Evolutionary conservation across 2,113 vertebrate species (phyloP).

Genomic region (Lipophrys pholis): DNA sequence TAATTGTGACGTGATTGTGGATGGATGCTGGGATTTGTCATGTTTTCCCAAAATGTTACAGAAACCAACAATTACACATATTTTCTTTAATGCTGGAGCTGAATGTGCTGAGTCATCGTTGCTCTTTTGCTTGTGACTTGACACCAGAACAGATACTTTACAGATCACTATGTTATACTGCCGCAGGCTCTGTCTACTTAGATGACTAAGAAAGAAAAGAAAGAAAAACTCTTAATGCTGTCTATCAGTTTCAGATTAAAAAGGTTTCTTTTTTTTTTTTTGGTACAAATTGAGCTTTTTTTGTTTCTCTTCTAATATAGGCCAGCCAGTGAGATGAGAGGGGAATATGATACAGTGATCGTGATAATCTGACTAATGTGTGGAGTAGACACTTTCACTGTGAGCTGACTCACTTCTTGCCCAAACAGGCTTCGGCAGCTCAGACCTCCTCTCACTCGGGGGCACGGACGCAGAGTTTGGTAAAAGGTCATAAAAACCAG

Average conservation of each 20-base stretch:
- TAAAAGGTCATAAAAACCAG: neutral
- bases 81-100: neutral
- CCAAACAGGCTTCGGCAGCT: slow-evolving; percentile 7
- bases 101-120: slow-evolving; percentile 17
- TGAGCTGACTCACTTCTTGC: slow-evolving; percentile 11
- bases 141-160: neutral
- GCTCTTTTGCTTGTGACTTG: slow-evolving; percentile 4
- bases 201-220: neutral
- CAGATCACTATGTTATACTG: slow-evolving; percentile 1
- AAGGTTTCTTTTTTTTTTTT: neutral
- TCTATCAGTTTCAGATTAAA: neutral
- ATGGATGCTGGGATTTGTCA: slow-evolving; percentile 12
- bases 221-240: neutral
- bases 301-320: neutral
- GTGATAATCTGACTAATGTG: slow-evolving; percentile 41
- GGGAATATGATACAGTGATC: slow-evolving; percentile 1
- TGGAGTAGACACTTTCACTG: slow-evolving; percentile 43
- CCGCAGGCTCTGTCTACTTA: neutral
- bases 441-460: slow-evolving; percentile 6
- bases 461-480: neutral
- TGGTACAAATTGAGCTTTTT: neutral
- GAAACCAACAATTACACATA: slow-evolving; percentile 15
- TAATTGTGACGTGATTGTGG: slow-evolving; percentile 5
- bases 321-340: neutral
- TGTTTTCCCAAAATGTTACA: slow-evolving; percentile 1